Percentiles rank a stretch among this genome's conserved stretches.
Conservation (phyloP, 2,113 vertebrate genomes). For the Sciurus niger region DNA sequence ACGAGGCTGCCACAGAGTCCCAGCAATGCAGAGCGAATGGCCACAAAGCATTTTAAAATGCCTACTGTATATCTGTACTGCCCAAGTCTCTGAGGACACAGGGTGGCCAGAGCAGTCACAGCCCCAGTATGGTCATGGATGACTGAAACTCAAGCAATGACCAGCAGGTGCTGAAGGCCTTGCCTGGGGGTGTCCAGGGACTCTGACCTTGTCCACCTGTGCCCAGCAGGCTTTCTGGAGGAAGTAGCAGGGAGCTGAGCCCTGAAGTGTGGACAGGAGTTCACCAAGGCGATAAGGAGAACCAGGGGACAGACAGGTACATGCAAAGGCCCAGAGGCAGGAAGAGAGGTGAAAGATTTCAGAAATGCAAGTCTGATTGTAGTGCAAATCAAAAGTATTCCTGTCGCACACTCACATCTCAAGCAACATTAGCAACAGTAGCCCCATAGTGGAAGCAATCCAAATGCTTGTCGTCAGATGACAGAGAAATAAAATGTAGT, state of each 20-base stretch:
- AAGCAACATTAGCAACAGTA: rapidly evolving
- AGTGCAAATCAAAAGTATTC: rapidly evolving
- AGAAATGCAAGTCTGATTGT: too few species aligned
- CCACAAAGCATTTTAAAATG: neutral
- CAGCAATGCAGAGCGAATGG: neutral
- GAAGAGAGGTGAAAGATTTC: neutral
- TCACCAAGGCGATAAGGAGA: too few species aligned
- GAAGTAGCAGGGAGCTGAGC: neutral
- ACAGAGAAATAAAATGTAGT: rapidly evolving
- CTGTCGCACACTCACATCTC: rapidly evolving
- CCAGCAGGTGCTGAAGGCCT: rapidly evolving
- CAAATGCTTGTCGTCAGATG: rapidly evolving
- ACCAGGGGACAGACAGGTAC: neutral
- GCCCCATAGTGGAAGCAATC: neutral
- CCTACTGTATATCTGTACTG: neutral
- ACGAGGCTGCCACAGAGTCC: neutral
- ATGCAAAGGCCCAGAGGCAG: neutral
- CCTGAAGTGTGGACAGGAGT: neutral
- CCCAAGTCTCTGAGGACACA: neutral
- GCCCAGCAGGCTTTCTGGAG: slow-evolving; percentile 36
- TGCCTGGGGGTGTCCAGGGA: neutral
- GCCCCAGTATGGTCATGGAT: neutral
- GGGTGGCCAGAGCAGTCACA: neutral
- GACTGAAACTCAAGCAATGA: rapidly evolving
- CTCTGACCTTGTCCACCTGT: rapidly evolving